A percentile compares a stretch with the other conserved stretches of the same genome.
These are phyloP conservation scores for Frankliniella intonsa DNA, from an alignment of 2,888 invertebrate genomes.

Conservation along the genomic window DNA sequence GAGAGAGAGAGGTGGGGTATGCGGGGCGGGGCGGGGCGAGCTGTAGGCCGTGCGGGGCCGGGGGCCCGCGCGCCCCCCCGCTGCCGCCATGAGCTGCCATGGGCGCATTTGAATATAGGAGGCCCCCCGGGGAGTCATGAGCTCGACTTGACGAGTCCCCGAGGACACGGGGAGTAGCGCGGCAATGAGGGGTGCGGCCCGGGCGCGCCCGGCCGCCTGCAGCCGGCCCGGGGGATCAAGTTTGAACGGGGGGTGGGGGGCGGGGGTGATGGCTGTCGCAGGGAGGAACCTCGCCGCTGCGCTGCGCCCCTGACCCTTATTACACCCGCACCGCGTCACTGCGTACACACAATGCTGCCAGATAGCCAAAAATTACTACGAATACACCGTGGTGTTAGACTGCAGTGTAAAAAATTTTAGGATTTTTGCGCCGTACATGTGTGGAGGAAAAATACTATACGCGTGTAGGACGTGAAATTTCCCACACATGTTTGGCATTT, in stretches of 20 bases:
- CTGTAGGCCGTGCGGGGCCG: not conserved
- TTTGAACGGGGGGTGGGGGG: not conserved
- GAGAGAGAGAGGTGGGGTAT: not conserved
- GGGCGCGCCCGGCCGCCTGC: not conserved
- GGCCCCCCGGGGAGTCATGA: not conserved
- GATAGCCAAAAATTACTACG: too few species aligned
- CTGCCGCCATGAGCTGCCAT: not conserved
- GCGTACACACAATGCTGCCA: too few species aligned
- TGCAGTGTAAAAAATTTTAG: too few species aligned
- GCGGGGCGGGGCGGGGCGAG: not conserved
- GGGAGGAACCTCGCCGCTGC: too few species aligned
- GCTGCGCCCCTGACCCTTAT: too few species aligned
- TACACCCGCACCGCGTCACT: too few species aligned
- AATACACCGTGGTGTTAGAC: too few species aligned
- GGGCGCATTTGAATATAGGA: not conserved
- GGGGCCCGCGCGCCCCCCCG: not conserved
- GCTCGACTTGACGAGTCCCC: not conserved
- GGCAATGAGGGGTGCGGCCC: not conserved
- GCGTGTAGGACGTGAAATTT: too few species aligned
- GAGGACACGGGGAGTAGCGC: not conserved
- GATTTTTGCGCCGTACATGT: too few species aligned
- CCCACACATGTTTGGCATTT: too few species aligned
- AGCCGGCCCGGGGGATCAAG: too few species aligned
- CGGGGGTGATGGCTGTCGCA: not conserved
- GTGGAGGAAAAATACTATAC: too few species aligned